phyloP scores from a whole-genome alignment of 2,113 vertebrate species.

The Xenus cinereus region DNA sequence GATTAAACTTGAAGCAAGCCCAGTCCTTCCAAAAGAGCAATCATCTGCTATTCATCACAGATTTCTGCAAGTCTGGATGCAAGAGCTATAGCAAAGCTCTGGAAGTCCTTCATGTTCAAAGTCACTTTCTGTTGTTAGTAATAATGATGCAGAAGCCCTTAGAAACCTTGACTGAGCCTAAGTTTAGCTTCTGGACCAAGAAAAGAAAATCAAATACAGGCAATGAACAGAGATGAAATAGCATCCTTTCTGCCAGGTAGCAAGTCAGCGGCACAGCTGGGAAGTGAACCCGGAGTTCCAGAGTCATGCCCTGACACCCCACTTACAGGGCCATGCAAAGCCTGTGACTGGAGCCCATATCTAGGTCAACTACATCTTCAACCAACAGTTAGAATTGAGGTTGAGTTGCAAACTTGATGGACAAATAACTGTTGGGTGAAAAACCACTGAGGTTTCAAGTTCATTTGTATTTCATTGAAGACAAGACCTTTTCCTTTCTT shows the following conservation, averaged over 20 bases:
- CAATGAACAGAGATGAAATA: not conserved
- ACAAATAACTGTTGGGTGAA: not conserved
- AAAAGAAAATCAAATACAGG: not conserved
- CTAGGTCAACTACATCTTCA: not conserved
- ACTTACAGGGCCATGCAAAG: accelerated
- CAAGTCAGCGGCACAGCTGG: not conserved
- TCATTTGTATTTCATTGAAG: not conserved
- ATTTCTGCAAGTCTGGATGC: slow-evolving; percentile 45
- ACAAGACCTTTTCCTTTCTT: not conserved
- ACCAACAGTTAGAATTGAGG: not conserved
- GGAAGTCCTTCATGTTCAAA: slow-evolving; percentile 26
- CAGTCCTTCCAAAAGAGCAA: slow-evolving; percentile 64
- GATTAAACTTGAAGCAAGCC: slow-evolving; percentile 65
- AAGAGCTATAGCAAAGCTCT: not conserved
- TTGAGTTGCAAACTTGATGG: not conserved
- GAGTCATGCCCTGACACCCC: not conserved
- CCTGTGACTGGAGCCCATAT: not conserved
- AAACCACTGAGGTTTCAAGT: not conserved
- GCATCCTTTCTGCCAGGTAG: not conserved
- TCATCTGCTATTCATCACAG: slow-evolving; percentile 69
- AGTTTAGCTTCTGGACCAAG: not conserved
- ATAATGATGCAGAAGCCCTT: not conserved
- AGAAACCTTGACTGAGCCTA: not conserved
- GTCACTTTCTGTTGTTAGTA: not conserved
- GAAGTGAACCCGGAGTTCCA: not conserved